Evolutionary conservation across 2,888 invertebrate species (phyloP).

Genomic region (Rhingia rostrata): DNA sequence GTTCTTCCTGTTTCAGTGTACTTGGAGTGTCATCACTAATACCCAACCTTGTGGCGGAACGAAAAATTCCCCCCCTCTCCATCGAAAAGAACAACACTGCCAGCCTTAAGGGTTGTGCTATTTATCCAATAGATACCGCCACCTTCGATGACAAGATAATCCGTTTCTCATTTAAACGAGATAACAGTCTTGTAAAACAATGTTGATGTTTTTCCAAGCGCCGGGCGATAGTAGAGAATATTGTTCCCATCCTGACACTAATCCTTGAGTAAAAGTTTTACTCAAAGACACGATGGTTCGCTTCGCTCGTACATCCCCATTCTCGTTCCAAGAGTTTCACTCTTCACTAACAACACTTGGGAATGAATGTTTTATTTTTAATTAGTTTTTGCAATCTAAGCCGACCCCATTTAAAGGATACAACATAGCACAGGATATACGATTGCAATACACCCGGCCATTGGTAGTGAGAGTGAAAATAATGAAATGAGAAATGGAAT

Average conservation of each 20-base stretch:
- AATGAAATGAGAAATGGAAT: slow-evolving; percentile 49
- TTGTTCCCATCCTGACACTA: slow-evolving; percentile 50
- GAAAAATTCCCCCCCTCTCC: slow-evolving; percentile 17
- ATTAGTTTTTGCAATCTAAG: slow-evolving; percentile 67
- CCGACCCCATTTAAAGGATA: slow-evolving; percentile 31
- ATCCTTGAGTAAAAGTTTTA: slow-evolving; percentile 65
- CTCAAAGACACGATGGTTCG: slow-evolving; percentile 31
- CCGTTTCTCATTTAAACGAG: slow-evolving; percentile 69
- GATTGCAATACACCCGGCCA: background rate
- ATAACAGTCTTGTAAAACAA: slow-evolving; percentile 69
- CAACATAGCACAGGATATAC: slow-evolving; percentile 3
- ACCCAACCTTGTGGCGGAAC: slow-evolving; percentile 38
- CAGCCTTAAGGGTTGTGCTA: background rate
- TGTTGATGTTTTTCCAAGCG: slow-evolving; percentile 61
- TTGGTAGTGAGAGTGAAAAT: slow-evolving; percentile 6
- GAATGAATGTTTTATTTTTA: slow-evolving; percentile 74
- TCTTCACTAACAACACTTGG: slow-evolving; percentile 46
- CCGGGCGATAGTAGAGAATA: slow-evolving; percentile 6
- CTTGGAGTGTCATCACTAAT: slow-evolving; percentile 24
- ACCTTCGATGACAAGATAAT: slow-evolving; percentile 67
- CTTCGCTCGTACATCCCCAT: background rate
- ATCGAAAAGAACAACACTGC: background rate
- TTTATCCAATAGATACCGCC: slow-evolving; percentile 22
- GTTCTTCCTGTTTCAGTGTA: slow-evolving; percentile 20
- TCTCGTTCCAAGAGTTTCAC: slow-evolving; percentile 33